Base-by-base conservation (phyloP, 2,888 invertebrate species). In the Anarsia innoxiella region DNA sequence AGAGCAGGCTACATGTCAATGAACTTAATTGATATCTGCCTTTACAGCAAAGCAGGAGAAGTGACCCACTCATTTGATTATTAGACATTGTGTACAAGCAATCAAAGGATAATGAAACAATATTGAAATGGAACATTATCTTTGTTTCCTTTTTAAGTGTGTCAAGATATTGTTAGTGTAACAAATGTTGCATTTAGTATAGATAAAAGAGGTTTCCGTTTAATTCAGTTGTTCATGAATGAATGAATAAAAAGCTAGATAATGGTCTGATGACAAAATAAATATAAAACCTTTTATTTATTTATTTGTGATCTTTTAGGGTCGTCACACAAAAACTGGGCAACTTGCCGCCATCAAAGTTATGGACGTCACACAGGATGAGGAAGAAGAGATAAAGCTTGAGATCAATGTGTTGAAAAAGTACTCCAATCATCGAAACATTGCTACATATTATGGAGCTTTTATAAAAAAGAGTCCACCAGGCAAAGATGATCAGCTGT, bases 301-400 rank as follows among this genome's bases (percentile, higher is more conserved):
- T n/a, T n/a, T n/a, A n/a, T n/a, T n/a, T n/a, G n/a, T n/a, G n/a
- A n/a, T 19, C 51, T 67, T 49, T 40, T 78, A 99, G 96, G 99
- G 99, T 50, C 94, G 99, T 42, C 99, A 99, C 85, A 99, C 98
- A 53, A 99, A 99, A 89, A 99, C 99, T 55, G 98, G 99, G 52
- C 99, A 99, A 86, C 88, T 99, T 87, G 99, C 99, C 53, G 99
- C 99, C 78, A 99, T 99, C 85, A 99, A 99, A 89, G 98, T 99
- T 72, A 99, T 99, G 99, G 99, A 98, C 84, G 98, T 99, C 64
- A 99, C 98, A 56, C 98, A 99, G 90, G 99, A 99, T 76, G 99
- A 99, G 82, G 99, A 99, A 73, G 99, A 99, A 85, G 99, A 99
- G 88, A 99, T 99, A 57, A 99, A 99, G 82, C 88, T 99, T 64